Conservation (phyloP, 2,888 invertebrate genomes). For the Limnephilus rhombicus region DNA sequence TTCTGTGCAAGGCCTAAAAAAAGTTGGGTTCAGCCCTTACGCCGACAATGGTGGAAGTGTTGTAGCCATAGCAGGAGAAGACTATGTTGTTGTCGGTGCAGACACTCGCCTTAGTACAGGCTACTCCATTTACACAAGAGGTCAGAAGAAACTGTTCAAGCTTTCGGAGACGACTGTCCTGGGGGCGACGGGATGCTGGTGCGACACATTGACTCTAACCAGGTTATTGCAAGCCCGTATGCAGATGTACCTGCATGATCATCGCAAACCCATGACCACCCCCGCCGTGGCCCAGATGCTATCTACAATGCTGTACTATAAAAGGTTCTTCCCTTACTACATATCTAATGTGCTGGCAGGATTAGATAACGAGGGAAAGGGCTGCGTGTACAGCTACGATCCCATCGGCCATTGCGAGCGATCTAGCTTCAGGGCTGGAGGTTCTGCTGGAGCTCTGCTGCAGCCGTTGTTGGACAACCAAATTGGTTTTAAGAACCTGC, state of each 20-base stretch:
- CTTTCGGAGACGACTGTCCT: constrained; percentile 91
- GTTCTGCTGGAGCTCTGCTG: constrained; percentile 92
- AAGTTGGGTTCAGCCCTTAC: constrained; percentile 77
- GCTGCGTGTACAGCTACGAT: constrained; percentile 97
- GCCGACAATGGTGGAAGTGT: constrained; percentile 87
- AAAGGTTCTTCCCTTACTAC: constrained; percentile 99
- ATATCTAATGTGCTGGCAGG: constrained; percentile 97
- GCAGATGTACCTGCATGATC: constrained; percentile 97
- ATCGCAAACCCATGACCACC: constrained; percentile 94
- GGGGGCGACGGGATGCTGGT: constrained; percentile 98
- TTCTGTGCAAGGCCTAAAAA: constrained; percentile 73
- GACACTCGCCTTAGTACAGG: constrained; percentile 96
- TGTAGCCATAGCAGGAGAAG: constrained; percentile 96
- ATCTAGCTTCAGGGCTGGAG: constrained; percentile 90
- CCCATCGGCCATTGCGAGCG: constrained; percentile 97
- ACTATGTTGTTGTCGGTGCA: constrained; percentile 96
- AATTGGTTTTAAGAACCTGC: constrained; percentile 93
- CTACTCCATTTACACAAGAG: constrained; percentile 92
- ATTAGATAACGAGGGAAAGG: constrained; percentile 94
- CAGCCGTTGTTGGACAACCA: constrained; percentile 98
- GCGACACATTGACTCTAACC: constrained; percentile 95
- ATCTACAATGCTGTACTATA: constrained; percentile 96
- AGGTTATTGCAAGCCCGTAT: constrained; percentile 90
- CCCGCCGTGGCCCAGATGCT: constrained; percentile 97
- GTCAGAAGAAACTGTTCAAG: constrained; percentile 91